Evolutionary conservation across 2,888 invertebrate species (phyloP).

Genomic region (Homarus gammarus): DNA sequence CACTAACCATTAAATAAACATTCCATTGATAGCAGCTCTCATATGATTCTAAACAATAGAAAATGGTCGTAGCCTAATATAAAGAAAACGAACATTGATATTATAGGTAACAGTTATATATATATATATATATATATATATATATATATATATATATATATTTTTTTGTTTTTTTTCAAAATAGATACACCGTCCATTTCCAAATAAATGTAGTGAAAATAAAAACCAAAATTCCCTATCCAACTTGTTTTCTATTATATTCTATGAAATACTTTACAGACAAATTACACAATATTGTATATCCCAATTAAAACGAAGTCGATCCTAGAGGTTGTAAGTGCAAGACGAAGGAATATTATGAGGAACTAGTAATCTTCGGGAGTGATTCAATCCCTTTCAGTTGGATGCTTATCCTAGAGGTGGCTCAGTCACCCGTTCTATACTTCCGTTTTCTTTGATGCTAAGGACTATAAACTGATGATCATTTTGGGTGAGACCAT

Average conservation of each 20-base stretch:
- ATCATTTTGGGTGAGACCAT: too few relatives aligned
- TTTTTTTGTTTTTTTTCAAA: slow-evolving; percentile 16
- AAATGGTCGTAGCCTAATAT: background rate
- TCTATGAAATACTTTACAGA: background rate
- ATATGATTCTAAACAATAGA: background rate
- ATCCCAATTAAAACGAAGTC: background rate
- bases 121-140: slow-evolving; percentile 31
- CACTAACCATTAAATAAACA: background rate
- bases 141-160: slow-evolving; percentile 33
- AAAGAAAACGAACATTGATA: background rate
- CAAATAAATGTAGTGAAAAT: slow-evolving; percentile 22
- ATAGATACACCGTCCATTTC: slow-evolving; percentile 9
- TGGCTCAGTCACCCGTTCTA: too few relatives aligned
- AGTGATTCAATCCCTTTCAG: too few relatives aligned
- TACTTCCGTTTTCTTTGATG: too few relatives aligned
- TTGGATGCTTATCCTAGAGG: too few relatives aligned
- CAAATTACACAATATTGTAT: background rate
- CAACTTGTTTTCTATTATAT: too few relatives aligned
- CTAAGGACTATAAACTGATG: too few relatives aligned
- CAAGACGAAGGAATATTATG: too few relatives aligned
- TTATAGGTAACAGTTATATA: background rate
- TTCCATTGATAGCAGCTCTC: background rate
- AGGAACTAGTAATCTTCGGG: too few relatives aligned
- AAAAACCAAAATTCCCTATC: too few relatives aligned
- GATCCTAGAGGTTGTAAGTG: too few relatives aligned